Percentiles rank a stretch among this genome's conserved stretches.
Evolutionary conservation across 2,113 vertebrate genomes (phyloP).

Genomic region (Pseudonaja textilis): DNA sequence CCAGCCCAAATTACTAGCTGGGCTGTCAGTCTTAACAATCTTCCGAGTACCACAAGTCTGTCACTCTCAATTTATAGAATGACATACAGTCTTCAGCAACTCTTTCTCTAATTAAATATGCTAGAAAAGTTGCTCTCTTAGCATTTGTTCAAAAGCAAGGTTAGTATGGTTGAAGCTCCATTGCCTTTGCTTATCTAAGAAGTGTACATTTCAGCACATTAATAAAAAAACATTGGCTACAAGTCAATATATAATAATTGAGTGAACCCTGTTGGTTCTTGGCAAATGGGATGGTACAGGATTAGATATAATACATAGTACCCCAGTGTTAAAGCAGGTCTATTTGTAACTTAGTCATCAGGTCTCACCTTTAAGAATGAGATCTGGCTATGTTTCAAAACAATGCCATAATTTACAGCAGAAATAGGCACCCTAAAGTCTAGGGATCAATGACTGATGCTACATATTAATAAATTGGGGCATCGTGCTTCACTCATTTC

Average conservation of each 20-base stretch:
- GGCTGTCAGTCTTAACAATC: neutral
- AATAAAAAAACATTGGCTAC: neutral
- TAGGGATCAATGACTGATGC: neutral
- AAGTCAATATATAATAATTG: neutral
- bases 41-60: neutral
- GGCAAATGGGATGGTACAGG: neutral
- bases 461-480: neutral
- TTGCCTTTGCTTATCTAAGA: neutral
- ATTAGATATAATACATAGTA: neutral
- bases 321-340: neutral
- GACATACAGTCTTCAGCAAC: neutral
- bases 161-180: neutral
- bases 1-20: neutral
- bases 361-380: neutral
- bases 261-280: neutral
- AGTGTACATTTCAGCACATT: too few species aligned
- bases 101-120: neutral
- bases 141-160: neutral
- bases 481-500: slow-evolving; percentile 22
- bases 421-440: neutral
- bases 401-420: neutral
- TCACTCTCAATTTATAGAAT: neutral
- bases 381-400: neutral
- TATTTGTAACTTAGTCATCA: neutral
- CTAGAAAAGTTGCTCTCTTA: neutral